phyloP scores from a whole-genome alignment of 2,113 vertebrate species.

The Rhegmatorhina hoffmannsi region DNA sequence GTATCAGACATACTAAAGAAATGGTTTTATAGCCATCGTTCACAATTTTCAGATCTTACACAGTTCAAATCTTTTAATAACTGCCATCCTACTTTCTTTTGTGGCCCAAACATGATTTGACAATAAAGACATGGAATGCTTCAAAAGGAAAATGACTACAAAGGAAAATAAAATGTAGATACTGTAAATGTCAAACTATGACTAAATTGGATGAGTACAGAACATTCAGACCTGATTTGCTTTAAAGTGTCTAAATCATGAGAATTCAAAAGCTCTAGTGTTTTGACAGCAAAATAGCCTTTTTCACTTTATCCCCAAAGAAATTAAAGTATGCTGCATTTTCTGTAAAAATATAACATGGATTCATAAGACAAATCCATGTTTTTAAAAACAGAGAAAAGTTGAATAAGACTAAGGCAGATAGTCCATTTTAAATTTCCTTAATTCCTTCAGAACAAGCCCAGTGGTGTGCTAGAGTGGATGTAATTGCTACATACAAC shows the following conservation, averaged over 20 bases:
- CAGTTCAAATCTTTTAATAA: slow-evolving; percentile 10
- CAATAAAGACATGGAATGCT: neutral
- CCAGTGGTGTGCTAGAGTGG: neutral
- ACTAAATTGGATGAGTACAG: neutral
- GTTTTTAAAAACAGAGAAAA: neutral
- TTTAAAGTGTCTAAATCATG: neutral
- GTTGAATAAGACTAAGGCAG: neutral
- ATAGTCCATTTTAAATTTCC: neutral
- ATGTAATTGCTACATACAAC: neutral
- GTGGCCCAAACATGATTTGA: neutral
- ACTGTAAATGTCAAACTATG: slow-evolving; percentile 13
- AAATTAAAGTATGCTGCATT: neutral
- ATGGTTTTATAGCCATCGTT: neutral
- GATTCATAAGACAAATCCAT: neutral
- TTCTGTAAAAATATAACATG: neutral
- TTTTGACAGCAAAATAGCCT: neutral
- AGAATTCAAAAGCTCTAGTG: neutral
- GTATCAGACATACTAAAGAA: neutral
- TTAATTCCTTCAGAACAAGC: neutral
- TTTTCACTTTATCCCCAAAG: neutral
- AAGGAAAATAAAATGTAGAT: slow-evolving; percentile 17
- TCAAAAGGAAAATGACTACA: neutral
- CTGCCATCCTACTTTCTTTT: slow-evolving; percentile 7
- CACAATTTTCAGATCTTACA: neutral
- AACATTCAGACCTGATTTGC: neutral